Evolutionary conservation across 2,797 vertebrate genomes (phyloP).

Genomic region (Coracias cyanogaster): DNA sequence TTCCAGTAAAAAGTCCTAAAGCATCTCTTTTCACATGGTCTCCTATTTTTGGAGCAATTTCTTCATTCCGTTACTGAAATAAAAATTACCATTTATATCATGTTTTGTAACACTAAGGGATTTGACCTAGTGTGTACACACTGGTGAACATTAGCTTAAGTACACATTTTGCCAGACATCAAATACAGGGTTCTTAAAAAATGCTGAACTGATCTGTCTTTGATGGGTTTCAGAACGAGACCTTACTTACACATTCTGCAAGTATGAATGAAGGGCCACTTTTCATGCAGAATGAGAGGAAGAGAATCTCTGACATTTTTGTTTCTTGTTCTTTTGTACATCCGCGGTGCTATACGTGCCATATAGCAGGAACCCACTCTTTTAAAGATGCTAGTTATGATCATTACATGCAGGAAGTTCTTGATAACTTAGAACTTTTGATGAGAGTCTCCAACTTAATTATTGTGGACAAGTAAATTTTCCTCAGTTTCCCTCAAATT

Average conservation of each 20-base stretch:
- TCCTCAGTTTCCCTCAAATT: not conserved
- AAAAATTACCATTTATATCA: not conserved
- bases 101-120: not conserved
- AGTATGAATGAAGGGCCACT: not conserved
- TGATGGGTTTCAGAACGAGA: not conserved
- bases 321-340: not conserved
- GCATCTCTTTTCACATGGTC: not conserved
- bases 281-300: not conserved
- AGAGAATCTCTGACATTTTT: not conserved
- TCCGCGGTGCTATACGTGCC: not conserved
- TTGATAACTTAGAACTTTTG: not conserved
- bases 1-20: not conserved
- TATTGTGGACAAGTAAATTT: not conserved
- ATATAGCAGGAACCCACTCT: not conserved
- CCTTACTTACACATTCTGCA: not conserved
- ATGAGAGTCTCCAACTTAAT: not conserved
- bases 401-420: not conserved
- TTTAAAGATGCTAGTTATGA: not conserved
- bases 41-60: not conserved
- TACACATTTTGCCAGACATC: not conserved
- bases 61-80: not conserved
- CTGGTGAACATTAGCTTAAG: not conserved
- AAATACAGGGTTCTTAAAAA: not conserved
- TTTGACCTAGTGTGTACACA: not conserved
- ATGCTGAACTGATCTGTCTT: not conserved